phyloP scores from a whole-genome alignment of 2,888 invertebrate species.

The Rhogogaster chlorosoma region DNA sequence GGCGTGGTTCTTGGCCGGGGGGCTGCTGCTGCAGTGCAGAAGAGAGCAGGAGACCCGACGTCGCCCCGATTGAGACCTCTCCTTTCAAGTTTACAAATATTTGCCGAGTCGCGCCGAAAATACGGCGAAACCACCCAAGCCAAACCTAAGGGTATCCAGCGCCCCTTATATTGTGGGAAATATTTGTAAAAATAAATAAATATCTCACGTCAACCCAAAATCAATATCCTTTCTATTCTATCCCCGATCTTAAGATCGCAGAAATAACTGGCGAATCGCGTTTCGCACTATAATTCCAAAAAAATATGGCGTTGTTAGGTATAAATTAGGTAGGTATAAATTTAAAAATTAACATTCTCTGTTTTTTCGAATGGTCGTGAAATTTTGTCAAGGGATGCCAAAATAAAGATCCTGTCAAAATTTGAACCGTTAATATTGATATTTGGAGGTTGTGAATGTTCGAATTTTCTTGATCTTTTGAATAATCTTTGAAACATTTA shows the following conservation, averaged over 20 bases:
- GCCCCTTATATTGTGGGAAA: background rate
- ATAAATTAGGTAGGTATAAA: too few species aligned
- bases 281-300: background rate
- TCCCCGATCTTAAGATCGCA: background rate
- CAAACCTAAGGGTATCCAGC: background rate
- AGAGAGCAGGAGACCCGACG: constrained; percentile 30
- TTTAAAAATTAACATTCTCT: too few species aligned
- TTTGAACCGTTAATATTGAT: too few species aligned
- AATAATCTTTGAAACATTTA: too few species aligned
- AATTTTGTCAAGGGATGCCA: too few species aligned
- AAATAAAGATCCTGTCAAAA: too few species aligned
- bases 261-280: background rate
- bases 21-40: constrained; percentile 5
- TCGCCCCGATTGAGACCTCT: constrained; percentile 60
- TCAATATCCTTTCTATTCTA: background rate
- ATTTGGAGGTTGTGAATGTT: too few species aligned
- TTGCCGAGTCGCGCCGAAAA: constrained; percentile 58
- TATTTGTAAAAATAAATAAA: constrained; percentile 17
- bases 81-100: constrained; percentile 68
- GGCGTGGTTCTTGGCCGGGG: constrained; percentile 48
- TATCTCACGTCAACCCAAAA: background rate
- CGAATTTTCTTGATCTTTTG: too few species aligned
- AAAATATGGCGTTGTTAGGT: background rate
- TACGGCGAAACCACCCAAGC: constrained; percentile 3
- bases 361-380: too few species aligned